phyloP scores from a whole-genome alignment of 2,113 vertebrate species.

The Gambusia affinis region DNA sequence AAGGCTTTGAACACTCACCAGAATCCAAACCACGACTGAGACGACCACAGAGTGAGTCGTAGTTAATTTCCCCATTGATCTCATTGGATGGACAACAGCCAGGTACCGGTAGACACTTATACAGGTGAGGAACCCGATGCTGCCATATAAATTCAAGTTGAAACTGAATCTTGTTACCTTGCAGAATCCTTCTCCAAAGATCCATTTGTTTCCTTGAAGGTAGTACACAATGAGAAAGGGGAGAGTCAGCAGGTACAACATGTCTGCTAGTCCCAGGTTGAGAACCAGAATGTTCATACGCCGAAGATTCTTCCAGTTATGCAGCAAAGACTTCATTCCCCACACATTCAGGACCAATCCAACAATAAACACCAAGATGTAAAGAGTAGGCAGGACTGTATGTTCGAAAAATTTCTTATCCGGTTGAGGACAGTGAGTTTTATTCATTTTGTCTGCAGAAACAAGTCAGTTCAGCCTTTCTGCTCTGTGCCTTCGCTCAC shows the following conservation, averaged over 20 bases:
- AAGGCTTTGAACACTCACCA: slow-evolving; percentile 75
- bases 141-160: slow-evolving; percentile 85
- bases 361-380: slow-evolving; percentile 75
- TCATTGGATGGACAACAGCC: slow-evolving; percentile 83
- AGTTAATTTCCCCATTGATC: slow-evolving; percentile 73
- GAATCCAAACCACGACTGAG: slow-evolving; percentile 68
- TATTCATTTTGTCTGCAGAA: background rate
- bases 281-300: slow-evolving; percentile 75
- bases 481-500: background rate
- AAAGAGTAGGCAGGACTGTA: slow-evolving; percentile 29
- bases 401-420: background rate
- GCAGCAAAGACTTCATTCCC: slow-evolving; percentile 65
- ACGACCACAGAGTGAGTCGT: background rate
- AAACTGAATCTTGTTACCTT: slow-evolving; percentile 79
- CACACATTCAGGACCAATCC: slow-evolving; percentile 78
- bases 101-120: slow-evolving; percentile 87
- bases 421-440: background rate
- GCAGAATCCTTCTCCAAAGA: slow-evolving; percentile 82
- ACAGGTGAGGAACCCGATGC: slow-evolving; percentile 86
- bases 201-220: slow-evolving; percentile 64
- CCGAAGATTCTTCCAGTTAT: slow-evolving; percentile 54
- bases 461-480: background rate
- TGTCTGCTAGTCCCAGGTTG: slow-evolving; percentile 81
- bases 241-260: slow-evolving; percentile 83
- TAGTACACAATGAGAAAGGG: slow-evolving; percentile 84